Percentiles rank a stretch among this genome's conserved stretches.
phyloP scores from a whole-genome alignment of 2,113 vertebrate genomes.

The Xenopus laevis region DNA sequence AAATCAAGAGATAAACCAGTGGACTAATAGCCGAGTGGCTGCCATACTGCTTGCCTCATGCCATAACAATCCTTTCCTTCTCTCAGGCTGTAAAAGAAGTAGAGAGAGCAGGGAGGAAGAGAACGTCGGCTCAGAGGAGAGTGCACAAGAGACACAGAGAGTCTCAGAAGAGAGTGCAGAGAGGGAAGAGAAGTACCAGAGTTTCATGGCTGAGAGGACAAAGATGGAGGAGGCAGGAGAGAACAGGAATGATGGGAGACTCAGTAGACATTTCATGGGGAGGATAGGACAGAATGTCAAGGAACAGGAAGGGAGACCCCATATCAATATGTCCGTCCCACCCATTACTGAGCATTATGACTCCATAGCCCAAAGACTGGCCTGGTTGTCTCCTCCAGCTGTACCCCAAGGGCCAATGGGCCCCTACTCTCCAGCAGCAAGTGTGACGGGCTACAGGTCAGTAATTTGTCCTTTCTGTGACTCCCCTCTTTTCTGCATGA shows the following conservation, averaged over 20 bases:
- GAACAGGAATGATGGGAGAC: not conserved
- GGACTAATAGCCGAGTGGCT: not conserved
- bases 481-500: not conserved
- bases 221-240: not conserved
- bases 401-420: not conserved
- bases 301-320: not conserved
- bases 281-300: not conserved
- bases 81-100: conserved; percentile 2
- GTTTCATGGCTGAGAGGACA: not conserved
- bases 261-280: not conserved
- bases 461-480: not conserved
- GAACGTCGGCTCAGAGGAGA: not conserved
- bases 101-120: not conserved
- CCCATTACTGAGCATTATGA: not conserved
- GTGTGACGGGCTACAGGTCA: conserved; percentile 18
- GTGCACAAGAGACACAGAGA: not conserved
- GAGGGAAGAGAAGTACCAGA: not conserved
- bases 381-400: not conserved
- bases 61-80: not conserved
- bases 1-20: too few species aligned
- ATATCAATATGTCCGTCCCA: not conserved
- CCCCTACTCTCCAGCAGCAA: not conserved
- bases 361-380: not conserved
- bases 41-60: not conserved
- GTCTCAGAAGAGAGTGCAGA: not conserved